A percentile compares a stretch with the other conserved stretches of the same genome.
These are phyloP conservation scores for Podarcis cretensis DNA, from an alignment of 2,113 vertebrate genomes.

Conservation along the genomic window DNA sequence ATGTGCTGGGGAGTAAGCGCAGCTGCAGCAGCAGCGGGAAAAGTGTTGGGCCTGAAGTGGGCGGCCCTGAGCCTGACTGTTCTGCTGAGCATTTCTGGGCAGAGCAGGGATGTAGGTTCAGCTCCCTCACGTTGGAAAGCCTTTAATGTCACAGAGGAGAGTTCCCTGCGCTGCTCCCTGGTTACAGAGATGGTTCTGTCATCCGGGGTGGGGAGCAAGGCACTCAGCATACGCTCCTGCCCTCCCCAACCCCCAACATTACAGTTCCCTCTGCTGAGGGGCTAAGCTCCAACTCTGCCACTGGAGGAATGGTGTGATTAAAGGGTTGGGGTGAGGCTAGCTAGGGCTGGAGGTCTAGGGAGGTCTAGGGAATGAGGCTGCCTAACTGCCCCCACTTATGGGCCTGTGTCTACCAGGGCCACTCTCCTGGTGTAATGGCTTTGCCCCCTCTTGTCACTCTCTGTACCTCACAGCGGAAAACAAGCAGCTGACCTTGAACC, in stretches of 20 bases:
- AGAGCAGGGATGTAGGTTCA: background rate
- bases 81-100: background rate
- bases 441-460: constrained; percentile 22
- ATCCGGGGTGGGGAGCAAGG: background rate
- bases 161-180: background rate
- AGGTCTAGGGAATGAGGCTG: background rate
- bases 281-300: background rate
- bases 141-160: too few species aligned
- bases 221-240: background rate
- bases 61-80: too few species aligned
- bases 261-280: background rate
- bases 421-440: constrained; percentile 3
- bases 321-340: background rate
- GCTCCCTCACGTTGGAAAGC: too few species aligned
- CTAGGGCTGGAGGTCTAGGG: background rate
- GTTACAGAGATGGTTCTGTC: background rate
- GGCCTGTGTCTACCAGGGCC: background rate
- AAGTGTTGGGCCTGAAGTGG: background rate
- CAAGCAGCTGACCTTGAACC: constrained; percentile 91
- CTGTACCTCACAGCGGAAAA: constrained; percentile 88
- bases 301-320: too few species aligned
- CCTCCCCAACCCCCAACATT: background rate
- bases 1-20: too few species aligned
- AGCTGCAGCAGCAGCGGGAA: too few species aligned
- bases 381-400: background rate